Base-by-base conservation (phyloP, 2,888 invertebrate species). In the Cheilosia vulpina region DNA sequence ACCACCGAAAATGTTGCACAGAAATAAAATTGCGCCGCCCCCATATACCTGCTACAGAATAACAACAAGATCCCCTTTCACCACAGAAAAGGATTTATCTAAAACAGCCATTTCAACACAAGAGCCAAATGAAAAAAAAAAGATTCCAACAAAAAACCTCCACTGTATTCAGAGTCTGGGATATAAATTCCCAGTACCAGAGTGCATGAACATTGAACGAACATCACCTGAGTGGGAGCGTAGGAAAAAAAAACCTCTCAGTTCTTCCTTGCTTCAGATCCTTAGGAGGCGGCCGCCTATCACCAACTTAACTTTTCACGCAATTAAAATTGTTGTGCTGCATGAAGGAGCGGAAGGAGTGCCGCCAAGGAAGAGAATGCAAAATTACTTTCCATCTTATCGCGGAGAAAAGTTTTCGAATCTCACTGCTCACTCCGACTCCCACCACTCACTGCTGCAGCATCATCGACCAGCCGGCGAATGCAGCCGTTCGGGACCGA, bases 241-340 rank as follows among this genome's bases (percentile, higher is more conserved):
- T 55, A 71, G 27, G 5, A 6, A 27, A 17, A 38, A 63, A 71
- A 47, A 63, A 68, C 21, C 17, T 4, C 45, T 13, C 43, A 17
- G 53, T 60, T 38, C 19, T 24, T 15, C 1, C 19, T 24, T 15
- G 1, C 19, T 57, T 21, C 75, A 38, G 50, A 63, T 69, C 63
- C 69, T 73, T 55, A 19, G 41, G 38, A 45, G 50, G 52, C 65
- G 55, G 50, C 75, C 78, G 60, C 76, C 85, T 81, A 85, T 81
- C 85, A 77, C 81, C 63, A 85, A 85, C 81, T 85, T 80, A 85
- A 85, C 85, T 85, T 81, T 81, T 85, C 85, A 85, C 85, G 85
- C 85, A 85, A 85, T 85, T 85, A 85, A 85, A 85, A 85, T 68
- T 77, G 85, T 77, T 77, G 77, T 77, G 72, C 81, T 72, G 34